Evolutionary conservation across 2,797 vertebrate species (phyloP).

Genomic region (Muscicapa striata): DNA sequence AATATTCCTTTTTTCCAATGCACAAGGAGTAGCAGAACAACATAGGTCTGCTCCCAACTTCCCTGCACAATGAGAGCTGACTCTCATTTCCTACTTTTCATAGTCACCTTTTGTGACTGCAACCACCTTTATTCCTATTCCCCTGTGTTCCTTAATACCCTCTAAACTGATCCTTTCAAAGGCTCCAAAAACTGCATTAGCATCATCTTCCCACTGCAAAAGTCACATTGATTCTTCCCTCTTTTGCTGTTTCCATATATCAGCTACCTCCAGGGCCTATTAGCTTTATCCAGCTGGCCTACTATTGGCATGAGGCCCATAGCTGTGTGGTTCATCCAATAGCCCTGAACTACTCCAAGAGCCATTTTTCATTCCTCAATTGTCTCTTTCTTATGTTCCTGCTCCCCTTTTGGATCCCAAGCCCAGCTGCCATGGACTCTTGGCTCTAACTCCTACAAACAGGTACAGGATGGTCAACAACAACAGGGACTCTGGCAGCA

Average conservation of each 20-base stretch:
- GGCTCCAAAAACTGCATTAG: not conserved
- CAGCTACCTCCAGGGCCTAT: not conserved
- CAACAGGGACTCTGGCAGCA: not conserved
- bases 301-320: not conserved
- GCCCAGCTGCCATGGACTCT: not conserved
- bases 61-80: not conserved
- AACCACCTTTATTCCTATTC: not conserved
- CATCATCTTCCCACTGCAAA: not conserved
- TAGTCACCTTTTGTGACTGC: not conserved
- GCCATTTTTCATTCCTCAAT: not conserved
- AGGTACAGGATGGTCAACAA: rapidly evolving
- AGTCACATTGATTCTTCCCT: not conserved
- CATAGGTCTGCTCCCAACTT: not conserved
- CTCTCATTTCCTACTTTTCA: not conserved
- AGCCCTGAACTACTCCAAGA: not conserved
- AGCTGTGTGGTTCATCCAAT: not conserved
- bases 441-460: not conserved
- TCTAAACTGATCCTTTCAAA: not conserved
- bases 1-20: not conserved
- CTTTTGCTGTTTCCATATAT: not conserved
- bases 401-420: not conserved
- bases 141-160: not conserved
- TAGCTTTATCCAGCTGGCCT: not conserved
- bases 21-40: not conserved
- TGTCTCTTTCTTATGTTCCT: not conserved